Base-by-base conservation (phyloP, 1,140 invertebrate species). In the Bombus haemorrhoidalis region DNA sequence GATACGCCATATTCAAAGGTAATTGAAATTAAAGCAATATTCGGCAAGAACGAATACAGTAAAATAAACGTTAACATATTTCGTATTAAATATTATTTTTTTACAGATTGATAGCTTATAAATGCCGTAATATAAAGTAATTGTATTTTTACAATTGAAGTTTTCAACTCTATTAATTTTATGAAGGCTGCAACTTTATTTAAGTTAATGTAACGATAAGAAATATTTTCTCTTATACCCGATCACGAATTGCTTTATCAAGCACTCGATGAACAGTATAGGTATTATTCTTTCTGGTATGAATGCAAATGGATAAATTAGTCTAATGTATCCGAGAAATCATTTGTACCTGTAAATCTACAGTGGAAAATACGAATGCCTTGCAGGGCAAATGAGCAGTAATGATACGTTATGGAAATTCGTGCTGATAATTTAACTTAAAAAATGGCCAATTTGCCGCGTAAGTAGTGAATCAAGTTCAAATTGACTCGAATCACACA, bases 401-500 rank as follows among this genome's bases (percentile, higher is more conserved):
- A 57, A 75, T 75, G 73, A 75, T 57, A 57, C 32, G 73, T 57
- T 75, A 75, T 53, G 72, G n/a, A 74, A 74, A 74, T 74, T 74
- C 25, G 47, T 34, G 47, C 18, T 22, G 47, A 34, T 28, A 37
- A 12, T 57, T 75, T 37, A 15, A 75, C 2, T 47, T 32, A 22
- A 57, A 75, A 37, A 57, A 32, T 75, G 28, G 10, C 10, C 73
- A 57, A 22, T 75, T 75, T 75, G 28, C 57, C 32, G 13, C 22
- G 32, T 37, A 57, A 75, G 18, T 75, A 57, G 18, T n/a, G 72
- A 34, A 74, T 74, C n/a, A 75, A 57, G 32, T 57, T 34, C 73
- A 22, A 34, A 74, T 32, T 74, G 9, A 15, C 39, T 41, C 25
- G 39, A 41, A 72, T 41, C 12, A 41, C 28, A 41, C 28, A 15